These are phyloP conservation scores for Eubasilissa regina DNA, from an alignment of 1,140 invertebrate species.

Conservation along the genomic window DNA sequence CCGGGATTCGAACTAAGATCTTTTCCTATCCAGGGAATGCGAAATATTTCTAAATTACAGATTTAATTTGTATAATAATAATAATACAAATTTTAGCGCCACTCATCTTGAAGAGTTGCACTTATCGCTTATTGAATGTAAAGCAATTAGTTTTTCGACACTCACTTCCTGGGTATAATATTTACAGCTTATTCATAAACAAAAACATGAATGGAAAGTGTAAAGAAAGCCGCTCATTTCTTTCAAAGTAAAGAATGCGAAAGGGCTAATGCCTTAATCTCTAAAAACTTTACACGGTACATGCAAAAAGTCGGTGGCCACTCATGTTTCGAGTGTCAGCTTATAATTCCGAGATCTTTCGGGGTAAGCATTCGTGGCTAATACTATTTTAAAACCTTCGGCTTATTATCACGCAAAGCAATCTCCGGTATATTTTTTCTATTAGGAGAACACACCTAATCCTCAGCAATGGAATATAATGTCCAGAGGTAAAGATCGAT, in stretches of 20 bases:
- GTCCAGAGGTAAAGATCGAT: constrained; percentile 53
- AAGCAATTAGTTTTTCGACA: constrained; percentile 37
- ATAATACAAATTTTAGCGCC: constrained; percentile 25
- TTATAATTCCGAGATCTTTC: constrained; percentile 52
- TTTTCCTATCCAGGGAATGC: no score
- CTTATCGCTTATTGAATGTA: constrained; percentile 1
- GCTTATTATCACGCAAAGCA: constrained; percentile 47
- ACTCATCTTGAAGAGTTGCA: constrained; percentile 3
- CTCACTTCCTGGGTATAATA: constrained; percentile 22
- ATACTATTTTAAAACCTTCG: constrained; percentile 56
- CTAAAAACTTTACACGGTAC: constrained; percentile 33
- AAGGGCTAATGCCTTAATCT: constrained; percentile 45
- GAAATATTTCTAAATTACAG: no score
- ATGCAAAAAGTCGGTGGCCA: constrained; percentile 21
- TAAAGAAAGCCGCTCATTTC: constrained; percentile 15
- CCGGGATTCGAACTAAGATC: no score
- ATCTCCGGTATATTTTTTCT: constrained; percentile 48
- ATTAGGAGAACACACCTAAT: constrained; percentile 50
- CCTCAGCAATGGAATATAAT: constrained; percentile 42
- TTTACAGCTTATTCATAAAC: constrained; percentile 16
- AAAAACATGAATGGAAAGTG: constrained; percentile 38
- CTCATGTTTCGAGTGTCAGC: constrained; percentile 47
- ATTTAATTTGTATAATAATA: no score
- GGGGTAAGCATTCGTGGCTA: constrained; percentile 43
- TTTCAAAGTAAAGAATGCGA: constrained; percentile 36